phyloP scores from a whole-genome alignment of 1,140 invertebrate species.

The Drosophila malerkotliana region DNA sequence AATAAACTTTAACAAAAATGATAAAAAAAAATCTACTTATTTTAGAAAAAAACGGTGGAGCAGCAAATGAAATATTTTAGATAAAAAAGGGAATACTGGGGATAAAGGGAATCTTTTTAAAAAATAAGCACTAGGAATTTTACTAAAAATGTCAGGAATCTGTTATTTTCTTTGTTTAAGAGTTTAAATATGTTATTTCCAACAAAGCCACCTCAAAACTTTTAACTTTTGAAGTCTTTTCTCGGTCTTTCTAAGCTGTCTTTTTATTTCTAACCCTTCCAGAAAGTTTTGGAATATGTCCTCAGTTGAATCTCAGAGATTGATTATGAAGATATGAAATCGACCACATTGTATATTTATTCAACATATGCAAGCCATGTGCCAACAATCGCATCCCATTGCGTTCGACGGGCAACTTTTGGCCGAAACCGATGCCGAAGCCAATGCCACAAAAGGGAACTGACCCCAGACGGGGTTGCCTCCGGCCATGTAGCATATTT shows the following conservation, averaged over 20 bases:
- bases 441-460: constrained; percentile 43
- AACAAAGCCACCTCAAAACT: not conserved
- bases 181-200: too few relatives aligned
- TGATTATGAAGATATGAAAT: not conserved
- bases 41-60: too few relatives aligned
- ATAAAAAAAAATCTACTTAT: too few relatives aligned
- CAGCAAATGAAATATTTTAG: too few relatives aligned
- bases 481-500: constrained; percentile 42
- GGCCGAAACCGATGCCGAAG: constrained; percentile 20
- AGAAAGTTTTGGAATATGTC: too few relatives aligned
- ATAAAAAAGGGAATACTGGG: too few relatives aligned
- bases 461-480: constrained; percentile 34
- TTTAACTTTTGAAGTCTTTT: not conserved
- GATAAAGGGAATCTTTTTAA: too few relatives aligned
- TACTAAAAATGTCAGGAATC: too few relatives aligned
- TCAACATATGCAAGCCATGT: not conserved
- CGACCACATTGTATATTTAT: constrained; percentile 30
- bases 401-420: constrained; percentile 24
- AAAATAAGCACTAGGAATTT: too few relatives aligned
- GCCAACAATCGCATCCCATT: constrained; percentile 33
- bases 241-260: not conserved
- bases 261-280: too few relatives aligned
- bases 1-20: too few relatives aligned
- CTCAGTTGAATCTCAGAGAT: not conserved
- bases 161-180: too few relatives aligned